phyloP scores from a whole-genome alignment of 2,797 vertebrate species.

The Tadarida brasiliensis region DNA sequence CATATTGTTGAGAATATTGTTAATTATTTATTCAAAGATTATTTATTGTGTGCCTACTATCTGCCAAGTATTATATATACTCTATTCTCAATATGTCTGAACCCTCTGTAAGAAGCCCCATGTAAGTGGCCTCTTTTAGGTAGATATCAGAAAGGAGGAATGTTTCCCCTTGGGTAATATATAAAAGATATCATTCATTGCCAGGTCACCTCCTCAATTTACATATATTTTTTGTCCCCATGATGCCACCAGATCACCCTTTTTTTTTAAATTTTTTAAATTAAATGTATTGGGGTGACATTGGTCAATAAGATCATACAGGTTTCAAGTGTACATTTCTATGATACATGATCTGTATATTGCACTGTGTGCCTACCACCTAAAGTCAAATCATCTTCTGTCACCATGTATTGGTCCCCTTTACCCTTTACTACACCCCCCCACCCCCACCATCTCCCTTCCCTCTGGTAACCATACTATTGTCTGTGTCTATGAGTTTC shows the following conservation, averaged over 20 bases:
- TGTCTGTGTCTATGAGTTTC: neutral
- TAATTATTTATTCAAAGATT: constrained; percentile 6
- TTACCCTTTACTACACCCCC: neutral
- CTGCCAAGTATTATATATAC: neutral
- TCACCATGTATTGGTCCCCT: neutral
- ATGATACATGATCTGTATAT: neutral
- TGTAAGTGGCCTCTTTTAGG: neutral
- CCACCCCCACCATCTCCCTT: neutral
- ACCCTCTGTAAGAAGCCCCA: neutral
- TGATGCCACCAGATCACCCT: neutral
- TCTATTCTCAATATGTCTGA: neutral
- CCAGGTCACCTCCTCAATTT: neutral
- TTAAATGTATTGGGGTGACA: neutral
- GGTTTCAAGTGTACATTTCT: neutral
- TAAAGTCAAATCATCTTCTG: neutral
- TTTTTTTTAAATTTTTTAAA: neutral
- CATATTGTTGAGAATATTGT: neutral
- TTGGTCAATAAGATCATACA: neutral
- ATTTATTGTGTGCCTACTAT: neutral
- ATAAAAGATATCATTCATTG: neutral
- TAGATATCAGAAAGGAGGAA: neutral
- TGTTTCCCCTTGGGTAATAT: neutral
- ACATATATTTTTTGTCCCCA: neutral
- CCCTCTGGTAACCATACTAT: neutral
- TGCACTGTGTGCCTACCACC: neutral